These are phyloP conservation scores for Neoascia interrupta DNA, from an alignment of 2,888 invertebrate species.

Conservation along the genomic window DNA sequence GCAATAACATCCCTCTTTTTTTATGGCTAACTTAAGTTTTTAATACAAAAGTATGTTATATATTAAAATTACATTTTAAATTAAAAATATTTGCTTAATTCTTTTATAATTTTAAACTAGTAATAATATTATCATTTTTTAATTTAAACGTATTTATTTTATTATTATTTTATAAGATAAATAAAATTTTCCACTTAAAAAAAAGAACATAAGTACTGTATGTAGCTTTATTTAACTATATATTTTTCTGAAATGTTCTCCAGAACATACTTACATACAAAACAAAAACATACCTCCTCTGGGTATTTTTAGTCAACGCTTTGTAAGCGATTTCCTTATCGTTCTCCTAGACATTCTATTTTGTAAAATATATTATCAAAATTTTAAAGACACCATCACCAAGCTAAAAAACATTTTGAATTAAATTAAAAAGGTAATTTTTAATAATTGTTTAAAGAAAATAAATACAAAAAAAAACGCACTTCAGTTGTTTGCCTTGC, in stretches of 20 bases:
- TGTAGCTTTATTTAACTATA: slow-evolving; percentile 48
- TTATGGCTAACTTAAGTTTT: slow-evolving; percentile 76
- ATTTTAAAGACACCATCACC: slow-evolving; percentile 62
- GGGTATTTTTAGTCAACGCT: slow-evolving; percentile 3
- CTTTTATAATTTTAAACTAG: slow-evolving; percentile 30
- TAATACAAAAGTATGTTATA: slow-evolving; percentile 70
- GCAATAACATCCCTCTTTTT: slow-evolving; percentile 84
- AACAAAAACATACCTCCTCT: background rate
- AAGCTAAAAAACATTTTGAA: slow-evolving; percentile 42
- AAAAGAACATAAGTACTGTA: slow-evolving; percentile 34
- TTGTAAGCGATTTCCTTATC: slow-evolving; percentile 16
- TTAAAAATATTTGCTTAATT: slow-evolving; percentile 42
- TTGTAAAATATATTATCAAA: slow-evolving; percentile 19
- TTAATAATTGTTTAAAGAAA: slow-evolving; percentile 11
- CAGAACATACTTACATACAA: slow-evolving; percentile 17
- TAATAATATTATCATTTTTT: slow-evolving; percentile 21
- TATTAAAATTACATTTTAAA: slow-evolving; percentile 60
- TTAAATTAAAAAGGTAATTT: slow-evolving; percentile 27
- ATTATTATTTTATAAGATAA: slow-evolving; percentile 22
- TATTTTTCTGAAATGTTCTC: slow-evolving; percentile 29
- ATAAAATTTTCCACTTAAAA: slow-evolving; percentile 23
- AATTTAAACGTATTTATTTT: slow-evolving; percentile 39
- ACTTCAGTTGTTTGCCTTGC: slow-evolving; percentile 58
- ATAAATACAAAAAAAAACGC: slow-evolving; percentile 51
- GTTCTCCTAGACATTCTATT: slow-evolving; percentile 4